These are phyloP conservation scores for Xylocopa sonorina DNA, from an alignment of 1,140 invertebrate species.

Conservation along the genomic window DNA sequence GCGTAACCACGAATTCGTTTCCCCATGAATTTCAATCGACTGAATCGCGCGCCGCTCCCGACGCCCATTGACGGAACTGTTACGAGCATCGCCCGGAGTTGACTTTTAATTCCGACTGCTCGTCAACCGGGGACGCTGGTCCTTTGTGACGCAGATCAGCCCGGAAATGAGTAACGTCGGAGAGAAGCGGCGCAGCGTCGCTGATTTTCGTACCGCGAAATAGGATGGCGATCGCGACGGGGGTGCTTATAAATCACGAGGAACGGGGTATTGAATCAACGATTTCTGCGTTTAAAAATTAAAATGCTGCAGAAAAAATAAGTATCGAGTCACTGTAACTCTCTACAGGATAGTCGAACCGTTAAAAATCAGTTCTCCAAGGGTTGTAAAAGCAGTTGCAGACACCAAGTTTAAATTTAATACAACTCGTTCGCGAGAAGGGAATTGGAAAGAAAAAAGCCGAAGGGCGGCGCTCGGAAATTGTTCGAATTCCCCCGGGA, in stretches of 20 bases:
- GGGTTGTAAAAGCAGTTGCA: no score
- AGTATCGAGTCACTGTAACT: no score
- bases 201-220: conserved; percentile 16
- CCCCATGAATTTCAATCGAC: conserved; percentile 68
- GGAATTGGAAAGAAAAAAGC: no score
- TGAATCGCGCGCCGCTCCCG: conserved; percentile 32
- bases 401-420: no score
- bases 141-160: conserved; percentile 55
- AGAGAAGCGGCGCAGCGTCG: conserved; percentile 25
- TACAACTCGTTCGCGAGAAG: no score
- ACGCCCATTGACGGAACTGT: conserved; percentile 53
- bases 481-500: no score
- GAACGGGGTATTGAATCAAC: background rate
- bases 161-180: conserved; percentile 54
- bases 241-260: background rate
- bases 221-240: no score
- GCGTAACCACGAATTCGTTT: conserved; percentile 66
- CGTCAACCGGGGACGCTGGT: conserved; percentile 17
- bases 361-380: no score
- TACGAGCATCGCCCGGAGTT: conserved; percentile 34
- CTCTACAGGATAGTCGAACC: no score
- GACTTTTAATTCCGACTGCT: conserved; percentile 55
- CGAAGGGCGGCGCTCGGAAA: no score
- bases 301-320: no score
- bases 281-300: background rate